Base-by-base conservation (phyloP, 2,797 vertebrate species). In the Lagocephalus sceleratus region DNA sequence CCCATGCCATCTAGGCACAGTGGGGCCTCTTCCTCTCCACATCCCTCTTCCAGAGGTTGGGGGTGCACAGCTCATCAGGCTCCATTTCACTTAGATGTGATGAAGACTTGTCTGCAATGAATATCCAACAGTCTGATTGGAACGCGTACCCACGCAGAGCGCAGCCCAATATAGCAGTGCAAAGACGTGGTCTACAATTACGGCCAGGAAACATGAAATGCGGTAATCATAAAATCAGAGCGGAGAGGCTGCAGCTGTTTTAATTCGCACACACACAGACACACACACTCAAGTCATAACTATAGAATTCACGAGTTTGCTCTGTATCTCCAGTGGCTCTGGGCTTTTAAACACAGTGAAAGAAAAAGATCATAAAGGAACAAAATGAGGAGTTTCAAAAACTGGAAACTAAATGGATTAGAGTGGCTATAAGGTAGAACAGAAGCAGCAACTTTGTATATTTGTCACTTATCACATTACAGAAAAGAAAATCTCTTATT, bases 141-240 rank as follows among this genome's bases (percentile, higher is more conserved):
- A 68, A 61, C 29, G 40, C 68, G 62, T 47, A 29, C 72, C 61
- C 78, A 85, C n/a, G 72, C 81, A 73, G 85, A 66, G 84, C 63
- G 35, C 70, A 48, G 66, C 78, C 80, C 61, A 65, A 79, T 79
- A 75, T 75, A 80, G 75, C 71, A 60, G 75, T 67, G 73, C 72
- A 70, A 68, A 82, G 73, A 72, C 60, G 56, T 50, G 64, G 50
- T 75, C 72, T 61, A 65, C 77, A 86, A 81, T 84, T 76, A 85
- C 39, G 43, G 54, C 47, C 68, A 73, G 77, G 76, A 82, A 85
- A 83, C 56, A 40, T 53, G 57, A 75, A 81, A 75, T 76, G 76
- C 71, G 63, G 71, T 71, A 81, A 86, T 86, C 75, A 81, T 66
- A 52, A 71, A 80, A 80, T 75, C 63, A 68, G 66, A 63, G 48